Evolutionary conservation across 2,888 invertebrate genomes (phyloP), one percentile per base, ranked within the genome.

Genomic region (Candidula unifasciata): DNA sequence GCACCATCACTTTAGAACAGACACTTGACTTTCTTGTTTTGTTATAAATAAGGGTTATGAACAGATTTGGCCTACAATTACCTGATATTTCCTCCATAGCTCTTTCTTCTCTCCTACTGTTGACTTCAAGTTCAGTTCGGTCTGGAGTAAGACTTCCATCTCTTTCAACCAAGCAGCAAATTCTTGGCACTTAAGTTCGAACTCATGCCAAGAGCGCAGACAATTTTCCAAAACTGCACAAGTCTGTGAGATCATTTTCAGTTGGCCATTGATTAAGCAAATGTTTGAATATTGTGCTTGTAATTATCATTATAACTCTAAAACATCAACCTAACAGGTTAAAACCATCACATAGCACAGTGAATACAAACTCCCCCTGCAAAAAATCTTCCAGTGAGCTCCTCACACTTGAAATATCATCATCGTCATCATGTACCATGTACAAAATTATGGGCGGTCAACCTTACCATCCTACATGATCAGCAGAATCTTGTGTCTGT

Each of bases 101-200:
- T 97, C 97, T 89, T 96, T 95, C 93, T 98, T 98, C 91, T 98
- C 98, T 89, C 97, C 97, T 44, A 97, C 94, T 0, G 97, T 96
- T 71, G 97, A 96, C 92, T 96, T 97, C 10, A 96, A 95, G 54
- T 96, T 95, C 91, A 97, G 97, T 88, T 97, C 97, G 24, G 89
- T 87, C 93, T 97, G 97, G 82, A 99, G 95, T n/a, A 96, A 95
- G 89, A 96, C 95, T 94, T 98, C 98, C 0, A 97, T 96, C 87
- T 97, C 97, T 76, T 95, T 95, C 85, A 98, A 94, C 97, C 98
- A 98, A 76, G 95, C 95, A 84, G 97, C 95, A 76, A 98, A 95
- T 69, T 96, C 95, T 89, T 97, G 97, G 90, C 97, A 95, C 0
- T 96, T 96, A 87, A 95, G 95, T 92, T 98, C 98, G 93, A 97